phyloP scores from a whole-genome alignment of 2,888 invertebrate genomes.

The Philonicus albiceps region DNA sequence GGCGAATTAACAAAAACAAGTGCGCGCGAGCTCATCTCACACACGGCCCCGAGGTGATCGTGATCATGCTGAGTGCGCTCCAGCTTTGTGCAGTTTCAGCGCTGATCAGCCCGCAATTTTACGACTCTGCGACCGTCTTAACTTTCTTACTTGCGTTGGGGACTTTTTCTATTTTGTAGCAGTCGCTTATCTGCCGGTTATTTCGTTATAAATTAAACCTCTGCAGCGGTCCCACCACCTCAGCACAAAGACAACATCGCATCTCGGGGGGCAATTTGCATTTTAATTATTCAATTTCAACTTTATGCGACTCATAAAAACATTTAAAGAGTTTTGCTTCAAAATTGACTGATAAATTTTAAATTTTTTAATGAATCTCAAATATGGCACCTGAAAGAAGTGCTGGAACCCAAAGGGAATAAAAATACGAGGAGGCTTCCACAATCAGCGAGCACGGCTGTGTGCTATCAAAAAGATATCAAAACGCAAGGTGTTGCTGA shows the following conservation, averaged over 20 bases:
- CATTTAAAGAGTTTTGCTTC: conserved; percentile 7
- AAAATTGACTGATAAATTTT: background rate
- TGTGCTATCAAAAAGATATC: too few species aligned
- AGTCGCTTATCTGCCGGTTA: background rate
- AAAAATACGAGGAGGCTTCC: background rate
- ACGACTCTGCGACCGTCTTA: background rate
- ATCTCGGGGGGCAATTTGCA: conserved; percentile 7
- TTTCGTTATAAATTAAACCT: conserved; percentile 22
- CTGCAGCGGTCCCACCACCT: background rate
- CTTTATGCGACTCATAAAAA: conserved; percentile 16
- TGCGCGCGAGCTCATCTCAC: background rate
- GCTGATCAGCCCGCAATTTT: conserved; percentile 25
- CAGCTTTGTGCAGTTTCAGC: background rate
- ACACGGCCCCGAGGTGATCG: background rate
- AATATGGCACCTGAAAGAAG: background rate
- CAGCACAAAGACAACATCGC: background rate
- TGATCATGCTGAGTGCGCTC: conserved; percentile 24
- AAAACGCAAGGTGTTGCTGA: too few species aligned
- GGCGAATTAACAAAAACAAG: background rate
- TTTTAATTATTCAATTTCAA: conserved; percentile 13
- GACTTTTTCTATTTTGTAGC: background rate
- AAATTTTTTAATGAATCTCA: background rate
- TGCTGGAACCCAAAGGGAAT: background rate
- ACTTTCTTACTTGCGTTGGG: background rate
- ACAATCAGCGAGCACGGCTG: background rate